Conservation (phyloP, 2,888 invertebrate species). For the Mesorhabditis belari region DNA sequence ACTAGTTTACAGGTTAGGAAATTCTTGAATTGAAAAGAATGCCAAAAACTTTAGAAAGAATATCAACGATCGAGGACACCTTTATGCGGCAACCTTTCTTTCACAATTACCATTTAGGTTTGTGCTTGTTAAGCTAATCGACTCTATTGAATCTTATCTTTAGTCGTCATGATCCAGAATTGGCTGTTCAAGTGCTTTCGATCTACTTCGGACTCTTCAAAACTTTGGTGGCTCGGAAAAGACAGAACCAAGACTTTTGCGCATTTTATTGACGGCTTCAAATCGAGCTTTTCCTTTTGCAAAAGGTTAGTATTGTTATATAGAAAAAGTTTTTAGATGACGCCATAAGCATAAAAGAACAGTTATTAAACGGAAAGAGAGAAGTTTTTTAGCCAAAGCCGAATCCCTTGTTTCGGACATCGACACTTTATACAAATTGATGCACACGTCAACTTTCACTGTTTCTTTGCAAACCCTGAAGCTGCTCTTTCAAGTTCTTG, state of each 20-base stretch:
- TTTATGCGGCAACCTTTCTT: constrained; percentile 84
- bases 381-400: constrained; percentile 23
- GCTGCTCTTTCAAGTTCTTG: constrained; percentile 64
- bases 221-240: constrained; percentile 63
- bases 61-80: constrained; percentile 76
- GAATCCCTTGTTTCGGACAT: constrained; percentile 63
- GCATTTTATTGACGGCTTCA: constrained; percentile 73
- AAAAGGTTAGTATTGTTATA: constrained; percentile 58
- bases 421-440: constrained; percentile 73
- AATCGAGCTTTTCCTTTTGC: constrained; percentile 79
- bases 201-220: constrained; percentile 94
- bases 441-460: constrained; percentile 73
- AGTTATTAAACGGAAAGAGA: too few relatives aligned
- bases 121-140: constrained; percentile 70
- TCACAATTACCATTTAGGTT: constrained; percentile 69
- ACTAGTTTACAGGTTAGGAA: constrained; percentile 65
- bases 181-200: constrained; percentile 76
- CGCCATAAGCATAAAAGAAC: not conserved
- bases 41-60: constrained; percentile 68
- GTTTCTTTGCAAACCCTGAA: constrained; percentile 62
- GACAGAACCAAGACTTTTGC: constrained; percentile 76
- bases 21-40: not conserved
- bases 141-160: constrained; percentile 83
- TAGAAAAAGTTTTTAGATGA: not conserved
- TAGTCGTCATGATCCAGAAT: constrained; percentile 75